phyloP scores from a whole-genome alignment of 2,888 invertebrate species.

The Mythimna lalbum region DNA sequence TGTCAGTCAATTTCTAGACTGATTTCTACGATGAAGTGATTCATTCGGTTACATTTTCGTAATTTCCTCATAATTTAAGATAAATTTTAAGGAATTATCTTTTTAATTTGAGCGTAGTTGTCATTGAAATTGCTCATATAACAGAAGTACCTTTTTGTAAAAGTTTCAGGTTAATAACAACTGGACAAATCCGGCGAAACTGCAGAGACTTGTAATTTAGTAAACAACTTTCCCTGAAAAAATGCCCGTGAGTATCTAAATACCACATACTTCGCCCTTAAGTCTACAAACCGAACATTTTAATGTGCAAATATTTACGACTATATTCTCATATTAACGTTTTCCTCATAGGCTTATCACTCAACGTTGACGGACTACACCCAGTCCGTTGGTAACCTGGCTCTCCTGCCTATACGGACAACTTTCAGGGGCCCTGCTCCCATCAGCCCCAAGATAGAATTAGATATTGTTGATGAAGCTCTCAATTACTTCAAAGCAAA shows the following conservation, averaged over 20 bases:
- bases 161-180: not conserved
- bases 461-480: conserved; percentile 99
- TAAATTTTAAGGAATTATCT: not conserved
- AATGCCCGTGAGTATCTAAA: conserved; percentile 45
- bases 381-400: conserved; percentile 97
- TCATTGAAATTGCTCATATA: not conserved
- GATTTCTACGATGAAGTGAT: conserved; percentile 31
- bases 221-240: conserved; percentile 17
- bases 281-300: not conserved
- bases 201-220: conserved; percentile 13
- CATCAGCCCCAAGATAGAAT: conserved; percentile 91
- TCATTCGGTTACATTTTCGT: conserved; percentile 34
- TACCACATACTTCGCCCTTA: not conserved
- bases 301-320: not conserved
- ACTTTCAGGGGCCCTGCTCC: conserved; percentile 98
- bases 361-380: conserved; percentile 95
- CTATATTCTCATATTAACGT: not conserved
- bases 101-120: not conserved
- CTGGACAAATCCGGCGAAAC: conserved; percentile 5
- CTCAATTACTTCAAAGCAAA: conserved; percentile 99
- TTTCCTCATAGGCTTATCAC: conserved; percentile 96
- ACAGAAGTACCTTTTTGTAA: not conserved
- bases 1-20: conserved; percentile 7
- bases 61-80: conserved; percentile 14
- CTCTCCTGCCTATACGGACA: conserved; percentile 97